Evolutionary conservation across 64 coral and sea anemone species (phyloP).

Genomic region (Dendrophyllia cribrosa): DNA sequence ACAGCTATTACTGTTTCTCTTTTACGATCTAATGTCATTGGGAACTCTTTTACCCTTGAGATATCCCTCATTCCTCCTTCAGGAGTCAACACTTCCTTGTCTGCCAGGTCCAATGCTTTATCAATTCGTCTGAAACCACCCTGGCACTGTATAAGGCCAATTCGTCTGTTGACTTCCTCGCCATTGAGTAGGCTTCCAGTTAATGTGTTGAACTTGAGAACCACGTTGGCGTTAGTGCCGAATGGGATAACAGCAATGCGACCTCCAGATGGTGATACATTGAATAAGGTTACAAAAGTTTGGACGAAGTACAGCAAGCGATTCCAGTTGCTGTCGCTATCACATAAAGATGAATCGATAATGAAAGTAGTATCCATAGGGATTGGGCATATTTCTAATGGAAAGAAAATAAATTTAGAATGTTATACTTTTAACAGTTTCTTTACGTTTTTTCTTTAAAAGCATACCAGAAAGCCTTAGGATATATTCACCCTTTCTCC

Average conservation of each 20-base stretch:
- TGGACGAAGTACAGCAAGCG: not conserved
- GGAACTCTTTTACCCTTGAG: constrained; percentile 27
- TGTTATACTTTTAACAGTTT: too few species aligned
- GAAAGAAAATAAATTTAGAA: too few species aligned
- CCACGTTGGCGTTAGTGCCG: constrained; percentile 15
- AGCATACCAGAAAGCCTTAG: not conserved
- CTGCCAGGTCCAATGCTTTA: constrained; percentile 39
- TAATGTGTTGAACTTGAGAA: constrained; percentile 43
- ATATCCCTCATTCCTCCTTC: constrained; percentile 67
- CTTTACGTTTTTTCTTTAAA: too few species aligned
- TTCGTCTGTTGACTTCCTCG: not conserved
- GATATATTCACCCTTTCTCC: not conserved
- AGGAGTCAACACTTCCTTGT: not conserved
- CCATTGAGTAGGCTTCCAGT: not conserved
- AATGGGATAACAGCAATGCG: constrained; percentile 9
- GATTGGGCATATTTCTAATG: not conserved
- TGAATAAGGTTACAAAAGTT: not conserved
- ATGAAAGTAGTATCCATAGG: constrained; percentile 36
- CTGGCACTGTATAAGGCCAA: constrained; percentile 34
- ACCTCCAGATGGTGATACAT: not conserved
- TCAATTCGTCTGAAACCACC: constrained; percentile 50
- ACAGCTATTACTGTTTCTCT: not conserved
- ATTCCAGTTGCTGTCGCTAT: not conserved
- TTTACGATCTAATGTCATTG: too few species aligned
- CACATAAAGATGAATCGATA: not conserved